Conservation (phyloP, 2,113 vertebrate genomes). For the Copsychus sechellarum region DNA sequence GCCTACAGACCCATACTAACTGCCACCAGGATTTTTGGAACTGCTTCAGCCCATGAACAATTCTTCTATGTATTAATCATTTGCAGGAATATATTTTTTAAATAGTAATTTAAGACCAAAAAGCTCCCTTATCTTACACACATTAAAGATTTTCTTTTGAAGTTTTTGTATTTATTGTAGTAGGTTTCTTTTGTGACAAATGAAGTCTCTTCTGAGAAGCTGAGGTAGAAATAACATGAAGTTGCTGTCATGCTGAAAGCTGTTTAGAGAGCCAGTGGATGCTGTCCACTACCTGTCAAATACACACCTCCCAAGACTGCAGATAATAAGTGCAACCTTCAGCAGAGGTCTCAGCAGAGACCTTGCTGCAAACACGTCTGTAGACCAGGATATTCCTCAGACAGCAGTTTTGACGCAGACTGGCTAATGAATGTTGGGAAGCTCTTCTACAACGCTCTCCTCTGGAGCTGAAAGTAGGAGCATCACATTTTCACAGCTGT, state of each 20-base stretch:
- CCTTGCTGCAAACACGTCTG: neutral
- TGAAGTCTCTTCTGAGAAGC: neutral
- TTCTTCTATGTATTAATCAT: neutral
- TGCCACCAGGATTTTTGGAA: neutral
- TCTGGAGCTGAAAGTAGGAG: neutral
- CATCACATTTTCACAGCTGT: neutral
- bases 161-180: neutral
- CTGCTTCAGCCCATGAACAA: neutral
- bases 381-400: neutral
- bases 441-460: neutral
- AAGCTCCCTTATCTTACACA: accelerated
- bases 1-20: neutral
- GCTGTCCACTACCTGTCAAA: neutral
- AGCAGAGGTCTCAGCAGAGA: neutral
- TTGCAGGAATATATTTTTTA: neutral
- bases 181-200: neutral
- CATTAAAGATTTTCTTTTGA: neutral
- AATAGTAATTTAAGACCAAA: neutral
- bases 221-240: neutral
- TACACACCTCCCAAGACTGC: neutral
- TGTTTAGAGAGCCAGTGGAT: neutral
- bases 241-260: neutral
- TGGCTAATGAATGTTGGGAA: neutral
- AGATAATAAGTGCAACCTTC: neutral
- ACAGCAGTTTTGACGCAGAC: neutral